Percentiles rank a stretch among this genome's conserved stretches.
Evolutionary conservation across 2,888 invertebrate genomes (phyloP).

Genomic region (Leucophora obtusa): DNA sequence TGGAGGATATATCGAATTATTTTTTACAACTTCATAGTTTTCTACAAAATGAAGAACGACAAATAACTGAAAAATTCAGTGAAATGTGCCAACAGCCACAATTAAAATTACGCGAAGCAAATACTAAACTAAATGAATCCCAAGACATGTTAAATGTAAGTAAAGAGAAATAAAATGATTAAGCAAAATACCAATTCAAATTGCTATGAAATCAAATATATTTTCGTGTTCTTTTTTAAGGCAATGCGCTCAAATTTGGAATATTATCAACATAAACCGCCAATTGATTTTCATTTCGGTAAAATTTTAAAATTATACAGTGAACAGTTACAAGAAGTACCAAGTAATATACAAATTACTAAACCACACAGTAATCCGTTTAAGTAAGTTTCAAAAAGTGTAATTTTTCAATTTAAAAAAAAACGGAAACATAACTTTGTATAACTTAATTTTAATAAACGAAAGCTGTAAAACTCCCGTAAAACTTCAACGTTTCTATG

Average conservation of each 20-base stretch:
- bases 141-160: constrained; percentile 70
- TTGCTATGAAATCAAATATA: neutral
- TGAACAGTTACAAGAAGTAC: constrained; percentile 70
- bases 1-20: constrained; percentile 70
- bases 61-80: constrained; percentile 69
- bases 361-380: constrained; percentile 70
- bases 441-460: too few species aligned
- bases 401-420: neutral
- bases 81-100: constrained; percentile 70
- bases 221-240: constrained; percentile 57
- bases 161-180: constrained; percentile 9
- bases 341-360: constrained; percentile 68
- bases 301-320: constrained; percentile 65
- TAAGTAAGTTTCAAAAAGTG: constrained; percentile 65
- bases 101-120: constrained; percentile 68
- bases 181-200: neutral
- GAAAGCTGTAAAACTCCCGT: too few species aligned
- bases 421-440: too few species aligned
- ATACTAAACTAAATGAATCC: constrained; percentile 68
- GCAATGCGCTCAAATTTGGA: constrained; percentile 66
- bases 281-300: constrained; percentile 67
- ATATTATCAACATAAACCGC: constrained; percentile 57
- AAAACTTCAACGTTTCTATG: too few species aligned
- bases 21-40: constrained; percentile 73
- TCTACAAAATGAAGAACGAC: constrained; percentile 73